Base-by-base conservation (phyloP, 2,113 vertebrate species). In the Tragelaphus buxtoni region DNA sequence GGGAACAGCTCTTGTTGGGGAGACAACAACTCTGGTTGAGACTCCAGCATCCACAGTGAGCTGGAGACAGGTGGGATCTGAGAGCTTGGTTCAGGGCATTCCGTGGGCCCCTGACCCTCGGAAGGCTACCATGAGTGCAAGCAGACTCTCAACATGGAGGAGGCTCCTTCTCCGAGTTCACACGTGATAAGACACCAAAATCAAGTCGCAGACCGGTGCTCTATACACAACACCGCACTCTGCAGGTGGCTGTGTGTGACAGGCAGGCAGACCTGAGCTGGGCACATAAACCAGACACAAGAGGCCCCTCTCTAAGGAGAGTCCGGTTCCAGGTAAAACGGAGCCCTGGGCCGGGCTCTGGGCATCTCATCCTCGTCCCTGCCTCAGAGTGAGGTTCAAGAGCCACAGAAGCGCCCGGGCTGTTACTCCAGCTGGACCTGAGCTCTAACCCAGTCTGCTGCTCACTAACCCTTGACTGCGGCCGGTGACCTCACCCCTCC, bases 211-310 rank as follows among this genome's bases (percentile, higher is more conserved):
- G 26, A 9, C 51, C 4, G 5, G 2, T 7, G 82, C 53, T 53
- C 45, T 18, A 5, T 13, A 32, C 17, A 13, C 3, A 4, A 26
- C 0, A 16, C 18, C 42, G 28, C 0, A 13, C n/a, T 3, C 20
- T 39, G 16, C 28, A 74, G 47, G 39, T 0, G 10, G 32, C 22
- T 45, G 32, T n/a, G n/a, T 24, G 32, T 28, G 80, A 32, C 14
- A 4, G 30, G 77, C 3, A 24, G n/a, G 7, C 28, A 2, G 7
- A 56, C 12, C 10, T 42, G 3, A 13, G 51, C 1, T 56, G 32
- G 65, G 47, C 11, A 53, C 7, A 11, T 3, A 24, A 51, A 49
- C n/a, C 0, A n/a, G 2, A 72, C 20, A 42, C 42, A 42, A 69
- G 32, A 45, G 30, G 35, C 7, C 32, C 28, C 35, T 45, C 45